Evolutionary conservation across 2,113 vertebrate species (phyloP).

Genomic region (Lepidothrix coronata): DNA sequence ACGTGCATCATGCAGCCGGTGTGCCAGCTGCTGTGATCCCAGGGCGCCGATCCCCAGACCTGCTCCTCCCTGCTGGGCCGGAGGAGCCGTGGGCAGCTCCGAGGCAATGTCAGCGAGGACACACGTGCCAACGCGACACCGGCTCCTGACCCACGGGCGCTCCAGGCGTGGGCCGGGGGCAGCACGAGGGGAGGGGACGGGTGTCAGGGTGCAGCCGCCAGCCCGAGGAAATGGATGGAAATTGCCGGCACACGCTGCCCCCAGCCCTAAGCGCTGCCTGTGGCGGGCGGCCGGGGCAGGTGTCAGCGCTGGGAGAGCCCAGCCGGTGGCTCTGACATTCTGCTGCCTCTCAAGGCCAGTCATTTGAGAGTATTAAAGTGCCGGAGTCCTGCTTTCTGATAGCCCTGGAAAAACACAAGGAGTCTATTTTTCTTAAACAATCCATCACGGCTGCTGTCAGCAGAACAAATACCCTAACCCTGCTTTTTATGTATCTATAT

Average conservation of each 20-base stretch:
- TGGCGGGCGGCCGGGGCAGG: neutral
- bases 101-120: neutral
- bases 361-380: constrained; percentile 71
- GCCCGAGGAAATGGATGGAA: constrained; percentile 29
- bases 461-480: constrained; percentile 72
- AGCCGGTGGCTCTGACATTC: constrained; percentile 22
- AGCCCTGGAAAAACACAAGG: constrained; percentile 63
- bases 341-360: constrained; percentile 66
- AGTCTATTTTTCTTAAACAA: constrained; percentile 75
- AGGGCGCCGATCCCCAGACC: rapidly evolving
- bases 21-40: neutral
- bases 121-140: rapidly evolving
- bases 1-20: rapidly evolving
- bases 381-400: constrained; percentile 67
- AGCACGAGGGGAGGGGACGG: neutral
- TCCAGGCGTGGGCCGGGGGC: neutral
- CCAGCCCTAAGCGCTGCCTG: neutral
- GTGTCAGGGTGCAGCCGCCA: neutral
- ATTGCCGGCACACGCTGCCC: neutral
- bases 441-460: constrained; percentile 75
- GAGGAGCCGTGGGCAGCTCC: rapidly evolving
- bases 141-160: neutral
- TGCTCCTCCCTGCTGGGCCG: rapidly evolving
- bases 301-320: constrained; percentile 31
- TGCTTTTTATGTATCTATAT: constrained; percentile 61